Conservation (phyloP, 2,888 invertebrate species). For the Acleris sparsana region DNA sequence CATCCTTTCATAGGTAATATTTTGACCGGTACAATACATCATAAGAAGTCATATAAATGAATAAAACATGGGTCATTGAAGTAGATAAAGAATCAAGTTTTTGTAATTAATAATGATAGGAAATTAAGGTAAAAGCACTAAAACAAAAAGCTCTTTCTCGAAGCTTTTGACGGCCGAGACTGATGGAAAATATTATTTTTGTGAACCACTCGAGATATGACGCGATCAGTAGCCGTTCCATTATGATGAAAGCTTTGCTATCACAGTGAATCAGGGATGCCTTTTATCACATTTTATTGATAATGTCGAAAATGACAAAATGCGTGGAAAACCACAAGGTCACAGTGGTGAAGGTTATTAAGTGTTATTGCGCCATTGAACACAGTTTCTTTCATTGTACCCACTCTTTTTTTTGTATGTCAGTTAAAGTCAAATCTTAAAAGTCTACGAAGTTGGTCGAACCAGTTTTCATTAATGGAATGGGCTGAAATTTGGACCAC, state of each 20-base stretch:
- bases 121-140: not conserved
- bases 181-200: conserved; percentile 18
- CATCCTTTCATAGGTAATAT: conserved; percentile 11
- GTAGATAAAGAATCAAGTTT: too few relatives aligned
- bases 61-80: too few relatives aligned
- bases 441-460: too few relatives aligned
- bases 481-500: too few relatives aligned
- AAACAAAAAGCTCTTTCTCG: conserved; percentile 14
- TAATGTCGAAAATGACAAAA: conserved; percentile 27
- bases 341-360: conserved; percentile 5
- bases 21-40: conserved; percentile 10
- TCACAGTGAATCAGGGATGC: conserved; percentile 48
- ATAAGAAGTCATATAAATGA: not conserved
- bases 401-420: too few relatives aligned
- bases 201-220: conserved; percentile 23
- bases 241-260: conserved; percentile 80
- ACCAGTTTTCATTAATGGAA: too few relatives aligned
- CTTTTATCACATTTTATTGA: conserved; percentile 27
- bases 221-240: conserved; percentile 50
- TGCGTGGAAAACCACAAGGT: conserved; percentile 12
- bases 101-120: not conserved
- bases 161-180: conserved; percentile 20
- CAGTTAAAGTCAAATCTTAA: too few relatives aligned
- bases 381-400: too few relatives aligned
- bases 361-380: not conserved